Evolutionary conservation across 2,797 vertebrate genomes (phyloP).

Genomic region (Sarcophilus harrisii): DNA sequence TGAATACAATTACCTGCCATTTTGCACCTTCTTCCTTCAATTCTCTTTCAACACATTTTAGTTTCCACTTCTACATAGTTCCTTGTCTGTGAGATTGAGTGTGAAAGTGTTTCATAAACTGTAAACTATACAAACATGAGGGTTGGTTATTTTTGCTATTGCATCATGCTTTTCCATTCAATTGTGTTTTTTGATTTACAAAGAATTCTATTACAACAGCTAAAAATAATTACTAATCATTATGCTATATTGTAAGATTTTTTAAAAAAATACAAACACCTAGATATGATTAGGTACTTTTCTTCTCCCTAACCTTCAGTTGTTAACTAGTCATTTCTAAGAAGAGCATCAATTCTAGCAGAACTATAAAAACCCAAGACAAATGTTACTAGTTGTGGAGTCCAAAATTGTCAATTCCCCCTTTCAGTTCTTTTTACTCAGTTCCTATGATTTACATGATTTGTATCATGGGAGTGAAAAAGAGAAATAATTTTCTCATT

Average conservation of each 20-base stretch:
- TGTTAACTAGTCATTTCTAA: not conserved
- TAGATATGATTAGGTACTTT: not conserved
- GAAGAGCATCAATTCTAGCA: not conserved
- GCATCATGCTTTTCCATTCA: not conserved
- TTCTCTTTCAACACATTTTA: not conserved
- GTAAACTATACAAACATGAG: not conserved
- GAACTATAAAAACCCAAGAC: not conserved
- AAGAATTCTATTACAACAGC: not conserved
- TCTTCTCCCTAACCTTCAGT: not conserved
- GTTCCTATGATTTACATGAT: not conserved
- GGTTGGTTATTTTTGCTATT: not conserved
- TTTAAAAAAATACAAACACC: not conserved
- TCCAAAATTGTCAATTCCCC: not conserved
- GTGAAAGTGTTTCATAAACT: not conserved
- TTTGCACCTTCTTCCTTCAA: not conserved
- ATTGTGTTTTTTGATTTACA: not conserved
- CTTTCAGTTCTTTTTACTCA: not conserved
- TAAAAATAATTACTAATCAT: not conserved
- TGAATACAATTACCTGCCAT: not conserved
- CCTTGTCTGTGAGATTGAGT: not conserved
- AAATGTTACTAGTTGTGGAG: not conserved
- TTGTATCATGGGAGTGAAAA: not conserved
- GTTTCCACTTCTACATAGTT: not conserved
- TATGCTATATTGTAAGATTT: not conserved
- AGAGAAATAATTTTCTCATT: not conserved